Evolutionary conservation across 2,113 vertebrate species (phyloP).

Genomic region (Neopipo cinnamomea): DNA sequence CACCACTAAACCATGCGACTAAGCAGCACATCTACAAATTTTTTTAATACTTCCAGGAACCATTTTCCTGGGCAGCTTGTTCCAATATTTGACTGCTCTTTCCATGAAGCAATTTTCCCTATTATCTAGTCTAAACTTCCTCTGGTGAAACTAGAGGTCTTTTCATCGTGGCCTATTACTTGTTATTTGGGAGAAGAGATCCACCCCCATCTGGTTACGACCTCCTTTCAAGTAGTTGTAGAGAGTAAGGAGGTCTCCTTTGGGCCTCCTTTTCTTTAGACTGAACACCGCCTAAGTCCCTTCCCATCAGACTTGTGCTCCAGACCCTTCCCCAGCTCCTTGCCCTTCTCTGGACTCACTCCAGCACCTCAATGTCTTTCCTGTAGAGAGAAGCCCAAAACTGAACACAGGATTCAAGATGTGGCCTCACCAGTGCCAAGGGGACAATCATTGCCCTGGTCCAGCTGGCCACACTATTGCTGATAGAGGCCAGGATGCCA

Average conservation of each 20-base stretch:
- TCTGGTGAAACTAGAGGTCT: too few relatives aligned
- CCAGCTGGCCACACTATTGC: background rate
- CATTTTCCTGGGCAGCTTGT: background rate
- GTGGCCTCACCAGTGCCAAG: background rate
- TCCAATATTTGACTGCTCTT: background rate
- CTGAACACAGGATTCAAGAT: fast-evolving
- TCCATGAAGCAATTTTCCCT: background rate
- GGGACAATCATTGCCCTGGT: fast-evolving
- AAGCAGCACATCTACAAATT: background rate
- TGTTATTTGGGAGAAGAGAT: background rate
- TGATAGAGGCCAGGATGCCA: background rate
- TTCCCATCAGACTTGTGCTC: fast-evolving
- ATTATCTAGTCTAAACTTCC: background rate
- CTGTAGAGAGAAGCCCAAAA: fast-evolving
- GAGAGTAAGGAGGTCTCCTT: too few relatives aligned
- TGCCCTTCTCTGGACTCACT: fast-evolving
- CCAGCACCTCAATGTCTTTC: background rate
- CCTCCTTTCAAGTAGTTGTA: background rate
- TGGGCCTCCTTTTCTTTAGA: background rate
- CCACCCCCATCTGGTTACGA: background rate
- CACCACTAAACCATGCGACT: background rate
- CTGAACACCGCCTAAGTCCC: fast-evolving
- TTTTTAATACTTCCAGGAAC: background rate
- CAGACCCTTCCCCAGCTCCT: background rate
- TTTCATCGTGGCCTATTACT: background rate